Evolutionary conservation across 2,888 invertebrate genomes (phyloP).

Genomic region (Phyllotreta striolata): DNA sequence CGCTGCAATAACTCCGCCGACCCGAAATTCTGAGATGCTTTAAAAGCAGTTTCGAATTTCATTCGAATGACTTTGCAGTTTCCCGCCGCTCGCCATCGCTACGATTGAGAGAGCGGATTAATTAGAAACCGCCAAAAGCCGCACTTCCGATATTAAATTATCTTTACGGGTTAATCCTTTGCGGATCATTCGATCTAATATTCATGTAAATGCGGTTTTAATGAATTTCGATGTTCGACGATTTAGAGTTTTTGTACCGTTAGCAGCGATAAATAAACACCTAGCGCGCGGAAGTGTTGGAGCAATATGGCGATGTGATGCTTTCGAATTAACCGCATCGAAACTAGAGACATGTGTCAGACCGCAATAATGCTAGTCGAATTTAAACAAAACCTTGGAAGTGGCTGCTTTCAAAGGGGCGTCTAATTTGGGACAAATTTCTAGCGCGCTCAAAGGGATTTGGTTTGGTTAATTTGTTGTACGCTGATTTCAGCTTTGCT

Average conservation of each 20-base stretch:
- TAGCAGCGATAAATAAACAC: not conserved
- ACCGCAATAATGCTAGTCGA: conserved; percentile 11
- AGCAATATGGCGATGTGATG: no score
- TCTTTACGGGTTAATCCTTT: conserved; percentile 31
- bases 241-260: conserved; percentile 2
- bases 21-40: conserved; percentile 33
- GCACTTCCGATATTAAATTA: conserved; percentile 32
- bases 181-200: conserved; percentile 22
- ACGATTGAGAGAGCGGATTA: conserved; percentile 20
- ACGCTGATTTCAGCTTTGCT: no score
- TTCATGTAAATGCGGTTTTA: conserved; percentile 13
- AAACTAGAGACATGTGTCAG: conserved; percentile 18
- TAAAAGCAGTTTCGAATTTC: conserved; percentile 36
- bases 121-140: conserved; percentile 33
- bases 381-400: conserved; percentile 15
- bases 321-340: conserved; percentile 8
- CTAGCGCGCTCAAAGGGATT: conserved; percentile 1
- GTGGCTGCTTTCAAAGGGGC: conserved; percentile 5
- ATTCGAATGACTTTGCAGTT: conserved; percentile 32
- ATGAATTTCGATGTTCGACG: conserved; percentile 1
- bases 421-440: conserved; percentile 10
- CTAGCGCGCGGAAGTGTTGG: no score
- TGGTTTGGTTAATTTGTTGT: no score
- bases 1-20: conserved; percentile 32
- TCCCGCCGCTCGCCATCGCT: conserved; percentile 11